Base-by-base conservation (phyloP, 2,888 invertebrate genomes). In the Ophion ventricosus region DNA sequence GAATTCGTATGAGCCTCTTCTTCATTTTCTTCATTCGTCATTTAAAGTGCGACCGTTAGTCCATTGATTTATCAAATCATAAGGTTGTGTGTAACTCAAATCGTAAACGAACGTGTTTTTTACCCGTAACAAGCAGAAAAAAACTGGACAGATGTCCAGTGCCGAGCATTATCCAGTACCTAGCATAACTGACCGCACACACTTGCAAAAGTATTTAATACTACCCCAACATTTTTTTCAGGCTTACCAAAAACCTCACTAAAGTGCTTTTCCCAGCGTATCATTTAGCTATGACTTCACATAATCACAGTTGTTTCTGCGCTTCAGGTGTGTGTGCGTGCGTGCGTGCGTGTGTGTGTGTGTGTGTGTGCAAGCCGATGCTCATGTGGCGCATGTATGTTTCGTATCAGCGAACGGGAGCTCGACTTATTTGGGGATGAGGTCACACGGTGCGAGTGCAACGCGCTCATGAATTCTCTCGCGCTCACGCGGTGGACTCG, bases 311-410 rank as follows among this genome's bases (percentile, higher is more conserved):
- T 17, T 49, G 49, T 2, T 49, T 49, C 17, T 17, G 14, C 11
- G 2, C 10, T 14, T 5, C 35, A 7, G 7, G 35, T 35, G 35
- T 7, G 35, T 35, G 35, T 35, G 7, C 8, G 35, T 35, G 35
- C 8, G 35, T 35, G 35, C 8, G 35, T 35, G 35, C 8, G 35
- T 35, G 35, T 35, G 29, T 29, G 29, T 57, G 57, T 26, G 49
- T 4, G 59, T n/a, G 69, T 17, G 49, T 11, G 20, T 40, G 11
- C 23, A 10, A 14, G 43, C 5, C 14, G 10, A 66, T 67, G 4
- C 7, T 8, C 66, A 70, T 80, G 78, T 81, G 70, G 66, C 74
- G 73, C 73, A 80, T 76, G 76, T 73, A 40, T 14, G 23, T 57
- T n/a, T 69, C 40, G 29, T 70, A 75, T 78, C 78, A 29, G 59